Base-by-base conservation (phyloP, 1,140 invertebrate genomes). In the Eufriesea mexicana region DNA sequence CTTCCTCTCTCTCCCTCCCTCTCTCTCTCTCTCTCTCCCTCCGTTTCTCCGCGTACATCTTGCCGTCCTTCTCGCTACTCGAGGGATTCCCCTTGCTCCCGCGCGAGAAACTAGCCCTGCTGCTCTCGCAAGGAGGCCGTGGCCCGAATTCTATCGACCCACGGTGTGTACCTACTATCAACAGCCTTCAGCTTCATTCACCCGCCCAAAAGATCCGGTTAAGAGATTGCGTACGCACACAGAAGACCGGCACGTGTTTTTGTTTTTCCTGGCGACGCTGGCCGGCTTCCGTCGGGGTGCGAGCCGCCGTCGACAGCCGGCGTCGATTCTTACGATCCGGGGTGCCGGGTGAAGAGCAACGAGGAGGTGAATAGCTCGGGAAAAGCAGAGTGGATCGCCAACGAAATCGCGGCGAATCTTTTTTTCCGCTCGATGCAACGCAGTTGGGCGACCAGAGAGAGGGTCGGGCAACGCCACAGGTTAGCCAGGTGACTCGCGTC, bases 101-200 rank as follows among this genome's bases (percentile, higher is more conserved):
- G 23, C 47, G 12, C 54, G 28, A 67, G 55, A 62, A 75, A 71
- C 84, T 76, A 88, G 80, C 86, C 81, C 86, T 64, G 76, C 47
- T 47, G 82, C 75, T 64, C 80, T 64, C 51, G 68, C 77, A 84
- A 86, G 73, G 85, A 87, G 88, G 83, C 89, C 88, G 80, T 89
- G 89, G 88, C 89, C 89, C 88, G 89, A 89, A 89, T 89, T 89
- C 86, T 89, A 89, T 89, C 89, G 89, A 89, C 86, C 88, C 77
- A 59, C 72, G 51, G 62, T 76, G 78, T 73, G 76, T 87, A 85
- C 83, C 83, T 72, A 84, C 87, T 89, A 89, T 89, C 88, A 87
- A 89, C 85, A 85, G 82, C 64, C 78, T 79, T 86, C 79, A 35
- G 66, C 85, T 89, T 89, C 87, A 86, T 89, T 89, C 88, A 87